Conservation (phyloP, 2,113 vertebrate genomes). For the Odocoileus hemionus region DNA sequence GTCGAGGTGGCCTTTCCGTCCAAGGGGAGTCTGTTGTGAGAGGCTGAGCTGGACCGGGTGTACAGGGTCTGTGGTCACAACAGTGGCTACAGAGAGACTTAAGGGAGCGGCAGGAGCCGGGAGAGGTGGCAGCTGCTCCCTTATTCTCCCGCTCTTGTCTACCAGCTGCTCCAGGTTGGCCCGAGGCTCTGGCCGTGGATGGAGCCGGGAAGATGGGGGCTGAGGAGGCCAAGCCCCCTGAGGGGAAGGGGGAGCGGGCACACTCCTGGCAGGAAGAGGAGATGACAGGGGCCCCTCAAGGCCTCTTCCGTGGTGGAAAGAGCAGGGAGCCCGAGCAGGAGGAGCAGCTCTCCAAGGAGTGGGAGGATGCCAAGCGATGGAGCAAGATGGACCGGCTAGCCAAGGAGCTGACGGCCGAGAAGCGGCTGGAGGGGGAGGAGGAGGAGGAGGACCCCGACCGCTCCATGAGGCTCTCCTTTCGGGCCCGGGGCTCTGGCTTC, state of each 20-base stretch:
- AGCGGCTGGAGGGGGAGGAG: constrained; percentile 67
- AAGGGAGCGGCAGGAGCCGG: rapidly evolving
- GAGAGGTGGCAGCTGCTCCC: background rate
- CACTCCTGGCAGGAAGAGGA: constrained; percentile 39
- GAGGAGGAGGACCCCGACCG: constrained; percentile 74
- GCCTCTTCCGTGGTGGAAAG: constrained; percentile 48
- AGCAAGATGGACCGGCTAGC: constrained; percentile 84
- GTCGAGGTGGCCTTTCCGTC: background rate
- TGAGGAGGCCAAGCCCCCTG: constrained; percentile 56
- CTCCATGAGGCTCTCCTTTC: constrained; percentile 79
- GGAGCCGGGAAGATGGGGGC: constrained; percentile 58
- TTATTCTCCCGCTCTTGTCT: constrained; percentile 33
- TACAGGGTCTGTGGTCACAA: background rate
- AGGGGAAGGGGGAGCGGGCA: constrained; percentile 47
- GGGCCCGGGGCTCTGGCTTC: constrained; percentile 70
- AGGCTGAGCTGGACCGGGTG: background rate
- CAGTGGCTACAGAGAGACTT: background rate
- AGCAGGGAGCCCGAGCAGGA: constrained; percentile 54
- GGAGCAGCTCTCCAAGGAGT: constrained; percentile 68
- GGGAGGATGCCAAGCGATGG: constrained; percentile 81
- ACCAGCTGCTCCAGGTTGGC: constrained; percentile 69
- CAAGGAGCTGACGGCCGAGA: constrained; percentile 80
- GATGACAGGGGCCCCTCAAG: background rate
- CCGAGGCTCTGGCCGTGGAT: constrained; percentile 52
- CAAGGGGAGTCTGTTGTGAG: background rate